These are phyloP conservation scores for Sturnira hondurensis DNA, from an alignment of 2,113 vertebrate genomes.

Conservation along the genomic window DNA sequence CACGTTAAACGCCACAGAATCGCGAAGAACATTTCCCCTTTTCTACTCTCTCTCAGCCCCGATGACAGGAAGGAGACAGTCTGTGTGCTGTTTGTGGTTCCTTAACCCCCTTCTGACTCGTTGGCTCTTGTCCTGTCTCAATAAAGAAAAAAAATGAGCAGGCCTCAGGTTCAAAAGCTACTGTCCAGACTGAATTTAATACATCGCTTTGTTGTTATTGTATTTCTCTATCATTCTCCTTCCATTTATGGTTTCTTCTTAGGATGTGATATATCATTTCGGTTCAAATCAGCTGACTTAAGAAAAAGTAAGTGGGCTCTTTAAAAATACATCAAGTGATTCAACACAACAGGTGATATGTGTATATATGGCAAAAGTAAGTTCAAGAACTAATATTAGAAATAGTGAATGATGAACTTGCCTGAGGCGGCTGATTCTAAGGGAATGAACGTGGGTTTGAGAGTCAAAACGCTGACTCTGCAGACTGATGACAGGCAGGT, in stretches of 20 bases:
- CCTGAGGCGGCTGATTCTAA: background rate
- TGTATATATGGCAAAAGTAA: background rate
- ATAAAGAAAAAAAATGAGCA: background rate
- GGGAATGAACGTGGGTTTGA: background rate
- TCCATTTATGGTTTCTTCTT: background rate
- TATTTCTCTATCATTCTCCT: background rate
- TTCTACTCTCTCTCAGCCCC: background rate
- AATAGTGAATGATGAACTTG: background rate
- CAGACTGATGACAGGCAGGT: background rate
- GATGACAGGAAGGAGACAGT: background rate
- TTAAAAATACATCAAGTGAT: background rate
- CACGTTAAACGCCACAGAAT: background rate
- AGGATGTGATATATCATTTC: background rate
- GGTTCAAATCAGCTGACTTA: constrained; percentile 29
- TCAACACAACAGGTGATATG: background rate
- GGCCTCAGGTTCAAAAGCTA: background rate
- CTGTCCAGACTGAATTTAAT: background rate
- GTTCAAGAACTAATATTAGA: background rate
- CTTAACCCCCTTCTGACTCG: background rate
- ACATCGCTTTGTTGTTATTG: background rate
- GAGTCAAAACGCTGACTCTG: background rate
- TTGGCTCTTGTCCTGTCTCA: background rate
- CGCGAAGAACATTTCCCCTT: background rate
- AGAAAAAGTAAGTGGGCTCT: background rate
- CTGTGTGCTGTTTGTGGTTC: background rate